These are phyloP conservation scores for Diadophis punctatus DNA, from an alignment of 2,113 vertebrate species.

Conservation along the genomic window DNA sequence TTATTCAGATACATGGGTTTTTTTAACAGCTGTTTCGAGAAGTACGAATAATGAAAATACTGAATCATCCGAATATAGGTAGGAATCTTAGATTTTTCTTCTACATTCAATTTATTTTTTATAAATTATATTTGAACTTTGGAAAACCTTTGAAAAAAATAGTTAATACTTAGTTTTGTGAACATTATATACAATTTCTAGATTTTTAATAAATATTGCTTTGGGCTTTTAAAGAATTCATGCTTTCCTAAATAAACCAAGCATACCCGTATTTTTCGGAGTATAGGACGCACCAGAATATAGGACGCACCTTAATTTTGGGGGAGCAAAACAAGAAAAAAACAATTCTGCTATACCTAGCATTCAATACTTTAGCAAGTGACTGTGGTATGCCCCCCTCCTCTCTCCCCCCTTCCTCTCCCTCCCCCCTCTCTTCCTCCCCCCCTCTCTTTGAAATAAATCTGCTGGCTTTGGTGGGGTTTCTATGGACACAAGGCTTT, in stretches of 20 bases:
- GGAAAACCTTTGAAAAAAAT: neutral
- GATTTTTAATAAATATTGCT: neutral
- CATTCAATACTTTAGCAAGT: too few relatives aligned
- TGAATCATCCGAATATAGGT: constrained; percentile 98
- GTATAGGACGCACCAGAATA: too few relatives aligned
- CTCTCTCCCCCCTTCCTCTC: too few relatives aligned
- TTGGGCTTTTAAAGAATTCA: neutral
- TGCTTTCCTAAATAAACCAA: neutral
- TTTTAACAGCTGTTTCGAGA: constrained; percentile 91
- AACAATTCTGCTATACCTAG: too few relatives aligned
- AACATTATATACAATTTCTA: neutral
- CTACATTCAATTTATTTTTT: neutral
- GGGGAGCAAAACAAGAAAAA: too few relatives aligned
- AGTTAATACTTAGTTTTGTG: neutral
- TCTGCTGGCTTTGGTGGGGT: too few relatives aligned
- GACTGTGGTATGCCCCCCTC: too few relatives aligned
- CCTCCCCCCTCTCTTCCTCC: too few relatives aligned
- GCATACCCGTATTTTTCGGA: too few relatives aligned
- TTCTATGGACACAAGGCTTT: too few relatives aligned
- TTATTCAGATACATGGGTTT: constrained; percentile 39
- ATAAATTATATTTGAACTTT: neutral
- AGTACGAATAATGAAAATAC: constrained; percentile 98
- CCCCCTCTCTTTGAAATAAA: too few relatives aligned
- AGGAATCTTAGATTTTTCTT: constrained; percentile 55
- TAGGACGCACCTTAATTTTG: too few relatives aligned